Evolutionary conservation across 2,113 vertebrate species (phyloP), one percentile per base, ranked within the genome.

Genomic region (Camelus dromedarius): DNA sequence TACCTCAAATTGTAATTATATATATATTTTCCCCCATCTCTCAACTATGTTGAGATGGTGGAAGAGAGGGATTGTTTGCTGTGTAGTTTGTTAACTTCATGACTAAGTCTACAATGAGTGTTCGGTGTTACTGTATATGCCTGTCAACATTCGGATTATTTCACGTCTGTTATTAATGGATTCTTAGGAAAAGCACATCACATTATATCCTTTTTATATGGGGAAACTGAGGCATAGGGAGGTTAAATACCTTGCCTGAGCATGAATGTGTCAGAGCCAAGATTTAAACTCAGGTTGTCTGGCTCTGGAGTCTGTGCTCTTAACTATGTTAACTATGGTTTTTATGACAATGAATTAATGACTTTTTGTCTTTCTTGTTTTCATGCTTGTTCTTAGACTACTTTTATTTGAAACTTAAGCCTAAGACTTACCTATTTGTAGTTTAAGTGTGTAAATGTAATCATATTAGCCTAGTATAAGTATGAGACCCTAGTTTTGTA

Each of bases 371-470:
- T 73, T 89, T 46, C 70, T 15, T 1, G 5, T 67, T 75, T 89
- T 82, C 32, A 32, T 84, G 14, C 52, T 67, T 92, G 32, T 87
- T 73, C 62, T 92, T 79, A 11, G 82, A 64, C 28, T 86, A 24
- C 1, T 52, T 85, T 96, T 92, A 70, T 58, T 81, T 95, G 54
- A 76, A 50, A 46, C 67, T 89, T 92, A 86, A 81, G 8, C 76
- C 10, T 67, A 64, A 82, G 12, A 64, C 76, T 81, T 70, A 82
- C 14, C 7, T 70, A n/a, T 81, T 81, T 79, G 2, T 73, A 85
- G 20, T 87, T 42, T 42, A 42, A 77, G 5, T 69, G 24, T 89
- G 50, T 66, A 22, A 80, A 56, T 96, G 70, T 84, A n/a, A 32
- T 54, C 8, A 8, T 84, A 64, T 89, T 62, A 52, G 9, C 60